phyloP scores from a whole-genome alignment of 1,140 invertebrate genomes.

The Acromyrmex charruanus region DNA sequence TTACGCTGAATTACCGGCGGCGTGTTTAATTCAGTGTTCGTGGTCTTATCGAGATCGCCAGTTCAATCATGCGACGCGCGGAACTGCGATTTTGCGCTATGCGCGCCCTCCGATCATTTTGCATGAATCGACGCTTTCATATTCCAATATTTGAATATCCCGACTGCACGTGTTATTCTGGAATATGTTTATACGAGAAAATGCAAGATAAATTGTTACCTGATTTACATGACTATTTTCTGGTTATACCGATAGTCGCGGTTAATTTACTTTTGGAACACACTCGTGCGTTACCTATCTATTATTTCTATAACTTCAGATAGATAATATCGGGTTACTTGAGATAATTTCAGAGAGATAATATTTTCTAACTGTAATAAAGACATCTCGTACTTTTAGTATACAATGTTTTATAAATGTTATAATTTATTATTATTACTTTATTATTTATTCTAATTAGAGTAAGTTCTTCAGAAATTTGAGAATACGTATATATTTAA shows the following conservation, averaged over 20 bases:
- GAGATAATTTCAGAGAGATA: background rate
- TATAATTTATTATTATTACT: background rate
- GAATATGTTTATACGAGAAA: slow-evolving; percentile 57
- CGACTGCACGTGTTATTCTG: slow-evolving; percentile 14
- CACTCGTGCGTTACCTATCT: background rate
- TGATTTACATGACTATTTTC: slow-evolving; percentile 59
- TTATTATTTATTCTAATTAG: background rate
- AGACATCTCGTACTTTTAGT: background rate
- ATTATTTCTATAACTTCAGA: background rate
- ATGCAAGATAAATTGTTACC: slow-evolving; percentile 38
- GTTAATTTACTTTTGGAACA: slow-evolving; percentile 19
- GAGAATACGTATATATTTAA: background rate
- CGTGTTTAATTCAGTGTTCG: slow-evolving; percentile 59
- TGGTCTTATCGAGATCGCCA: slow-evolving; percentile 49
- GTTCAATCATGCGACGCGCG: slow-evolving; percentile 51
- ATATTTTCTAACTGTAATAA: background rate
- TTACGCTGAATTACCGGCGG: slow-evolving; percentile 53
- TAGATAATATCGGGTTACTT: background rate
- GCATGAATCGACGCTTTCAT: slow-evolving; percentile 51
- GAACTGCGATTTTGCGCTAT: slow-evolving; percentile 48
- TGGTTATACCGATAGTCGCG: slow-evolving; percentile 10
- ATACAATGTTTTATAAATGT: background rate
- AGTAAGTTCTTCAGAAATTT: background rate
- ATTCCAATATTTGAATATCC: slow-evolving; percentile 56
- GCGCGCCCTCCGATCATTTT: slow-evolving; percentile 15